phyloP scores from a whole-genome alignment of 2,888 invertebrate species.

The Ditylenchus weischeri region DNA sequence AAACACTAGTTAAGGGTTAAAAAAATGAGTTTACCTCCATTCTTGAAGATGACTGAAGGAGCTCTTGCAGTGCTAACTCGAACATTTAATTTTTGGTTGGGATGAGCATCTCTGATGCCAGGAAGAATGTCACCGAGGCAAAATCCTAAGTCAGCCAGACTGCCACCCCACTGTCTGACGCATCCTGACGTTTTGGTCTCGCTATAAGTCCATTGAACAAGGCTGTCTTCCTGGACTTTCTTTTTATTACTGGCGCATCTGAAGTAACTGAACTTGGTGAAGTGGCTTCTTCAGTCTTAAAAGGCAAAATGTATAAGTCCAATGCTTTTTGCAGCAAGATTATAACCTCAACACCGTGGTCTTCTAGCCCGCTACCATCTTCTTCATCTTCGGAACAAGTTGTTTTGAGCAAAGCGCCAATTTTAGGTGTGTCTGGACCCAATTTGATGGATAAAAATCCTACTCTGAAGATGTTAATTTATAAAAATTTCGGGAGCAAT shows the following conservation, averaged over 20 bases:
- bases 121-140: conserved; percentile 55
- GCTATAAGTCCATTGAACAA: background rate
- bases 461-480: conserved; percentile 34
- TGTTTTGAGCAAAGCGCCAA: conserved; percentile 52
- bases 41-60: conserved; percentile 38
- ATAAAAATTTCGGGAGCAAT: too few species aligned
- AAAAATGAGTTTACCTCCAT: conserved; percentile 19
- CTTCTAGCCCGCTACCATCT: conserved; percentile 39
- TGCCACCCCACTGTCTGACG: conserved; percentile 16
- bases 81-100: conserved; percentile 49
- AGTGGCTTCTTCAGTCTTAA: conserved; percentile 12
- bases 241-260: background rate
- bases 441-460: conserved; percentile 52
- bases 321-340: background rate
- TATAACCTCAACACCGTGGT: conserved; percentile 41
- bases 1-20: background rate
- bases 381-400: conserved; percentile 52
- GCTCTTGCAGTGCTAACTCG: conserved; percentile 45
- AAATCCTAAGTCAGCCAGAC: conserved; percentile 50
- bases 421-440: conserved; percentile 54
- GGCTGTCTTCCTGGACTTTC: conserved; percentile 3
- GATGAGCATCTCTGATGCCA: conserved; percentile 50
- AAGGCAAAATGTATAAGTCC: background rate
- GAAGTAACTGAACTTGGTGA: background rate
- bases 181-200: conserved; percentile 34